Conservation (phyloP, 2,888 invertebrate genomes). For the Eumacrocentrus americanus region DNA sequence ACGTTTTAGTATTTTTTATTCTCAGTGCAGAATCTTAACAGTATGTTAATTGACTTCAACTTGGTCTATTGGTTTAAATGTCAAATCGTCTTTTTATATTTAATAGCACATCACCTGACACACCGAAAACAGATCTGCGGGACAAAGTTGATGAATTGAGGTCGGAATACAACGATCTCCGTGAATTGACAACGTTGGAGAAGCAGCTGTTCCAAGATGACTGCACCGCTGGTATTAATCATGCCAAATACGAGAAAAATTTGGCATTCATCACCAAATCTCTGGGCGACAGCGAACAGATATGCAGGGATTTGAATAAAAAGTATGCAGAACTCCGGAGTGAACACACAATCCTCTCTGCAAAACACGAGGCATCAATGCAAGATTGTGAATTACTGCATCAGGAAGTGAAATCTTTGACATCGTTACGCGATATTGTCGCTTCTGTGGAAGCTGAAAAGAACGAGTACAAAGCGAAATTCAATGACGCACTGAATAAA, state of each 20-base stretch:
- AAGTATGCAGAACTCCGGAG: conserved; percentile 39
- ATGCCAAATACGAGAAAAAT: conserved; percentile 25
- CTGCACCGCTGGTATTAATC: conserved; percentile 28
- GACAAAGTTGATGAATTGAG: conserved; percentile 60
- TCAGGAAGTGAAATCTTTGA: conserved; percentile 33
- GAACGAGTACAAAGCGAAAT: conserved; percentile 31
- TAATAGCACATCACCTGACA: too few species aligned
- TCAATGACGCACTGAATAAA: conserved; percentile 37
- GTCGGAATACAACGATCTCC: conserved; percentile 64
- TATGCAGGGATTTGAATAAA: conserved; percentile 35
- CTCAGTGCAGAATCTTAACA: too few species aligned
- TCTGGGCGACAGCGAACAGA: conserved; percentile 33
- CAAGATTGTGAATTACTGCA: conserved; percentile 19
- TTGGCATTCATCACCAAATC: conserved; percentile 30
- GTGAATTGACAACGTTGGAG: conserved; percentile 68
- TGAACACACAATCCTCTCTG: conserved; percentile 14
- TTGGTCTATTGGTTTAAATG: too few species aligned
- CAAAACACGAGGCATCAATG: not conserved
- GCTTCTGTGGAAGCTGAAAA: conserved; percentile 33
- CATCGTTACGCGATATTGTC: conserved; percentile 26
- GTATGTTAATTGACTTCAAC: too few species aligned
- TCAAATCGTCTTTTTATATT: too few species aligned
- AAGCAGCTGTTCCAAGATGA: conserved; percentile 63
- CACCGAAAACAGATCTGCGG: conserved; percentile 50
- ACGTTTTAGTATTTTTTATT: too few species aligned